Evolutionary conservation across 2,113 vertebrate species (phyloP), one percentile per base, ranked within the genome.

Genomic region (Scomber colias): DNA sequence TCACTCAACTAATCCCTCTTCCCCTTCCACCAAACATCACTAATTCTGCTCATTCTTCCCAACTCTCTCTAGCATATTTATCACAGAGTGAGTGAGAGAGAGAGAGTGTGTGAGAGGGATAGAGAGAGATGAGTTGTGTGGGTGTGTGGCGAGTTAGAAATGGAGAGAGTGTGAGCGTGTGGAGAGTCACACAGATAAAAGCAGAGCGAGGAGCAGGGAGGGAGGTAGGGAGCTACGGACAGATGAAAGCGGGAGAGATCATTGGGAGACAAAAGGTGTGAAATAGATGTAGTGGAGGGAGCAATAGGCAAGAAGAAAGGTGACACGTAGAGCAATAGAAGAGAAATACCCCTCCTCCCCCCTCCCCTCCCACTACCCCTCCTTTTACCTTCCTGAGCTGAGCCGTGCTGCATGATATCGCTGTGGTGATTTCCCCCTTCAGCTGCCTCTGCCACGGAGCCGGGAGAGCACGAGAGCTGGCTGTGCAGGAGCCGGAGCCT

Each of bases 401-500:
- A 19, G 65, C 44, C 19, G 30, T 44, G 50, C 63, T 50, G 59
- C 49, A 11, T 21, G 57, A 78, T 77, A 17, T 73, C 48, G 14
- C 46, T 2, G 31, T 15, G 4, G 73, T 71, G 59, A 71, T 79
- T 81, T 67, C 64, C 77, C 49, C 50, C 14, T 12, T 6, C 35
- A 14, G 64, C 57, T 56, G 54, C 74, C 79, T 77, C 71, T 55
- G 27, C 84, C 76, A 71, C 50, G 48, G 70, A 85, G 76, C 57
- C 44, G 67, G 40, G 79, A 72, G 71, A 71, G 67, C 7, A 30
- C 48, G 11, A 59, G 24, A 27, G 24, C 24, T 2, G 24, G 51
- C 66, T 81, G 71, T 60, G 64, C 71, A 30, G 75, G 24, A 81
- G 55, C 77, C 56, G 65, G 83, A 89, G 84, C 90, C 92, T 92